phyloP scores from a whole-genome alignment of 2,797 vertebrate species.

The Chromobotia macracanthus region DNA sequence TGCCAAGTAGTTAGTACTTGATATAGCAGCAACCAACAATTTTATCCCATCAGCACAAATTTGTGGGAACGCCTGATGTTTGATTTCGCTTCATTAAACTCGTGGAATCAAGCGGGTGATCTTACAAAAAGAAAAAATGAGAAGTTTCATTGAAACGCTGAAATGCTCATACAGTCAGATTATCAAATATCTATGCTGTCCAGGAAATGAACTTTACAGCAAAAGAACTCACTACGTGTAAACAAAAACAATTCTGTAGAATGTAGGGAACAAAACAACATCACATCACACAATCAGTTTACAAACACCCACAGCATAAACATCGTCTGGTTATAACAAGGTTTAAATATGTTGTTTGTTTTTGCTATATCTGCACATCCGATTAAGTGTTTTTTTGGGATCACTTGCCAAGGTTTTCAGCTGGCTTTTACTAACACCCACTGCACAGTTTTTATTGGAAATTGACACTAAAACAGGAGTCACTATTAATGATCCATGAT shows the following conservation, averaged over 20 bases:
- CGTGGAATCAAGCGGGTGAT: not conserved
- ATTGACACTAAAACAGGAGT: too few relatives aligned
- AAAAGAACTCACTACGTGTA: too few relatives aligned
- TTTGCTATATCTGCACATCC: too few relatives aligned
- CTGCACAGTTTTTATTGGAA: too few relatives aligned
- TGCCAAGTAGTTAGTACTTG: not conserved
- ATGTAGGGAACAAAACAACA: not conserved
- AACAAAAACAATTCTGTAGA: not conserved
- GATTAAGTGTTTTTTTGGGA: too few relatives aligned
- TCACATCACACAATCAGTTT: not conserved
- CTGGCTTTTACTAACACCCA: too few relatives aligned
- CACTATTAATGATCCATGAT: too few relatives aligned
- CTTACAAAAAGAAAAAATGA: not conserved
- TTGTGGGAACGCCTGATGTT: not conserved
- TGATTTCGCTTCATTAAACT: not conserved
- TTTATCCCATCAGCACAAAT: constrained; percentile 1
- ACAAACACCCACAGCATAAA: not conserved
- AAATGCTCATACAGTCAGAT: not conserved
- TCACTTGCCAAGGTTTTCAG: too few relatives aligned
- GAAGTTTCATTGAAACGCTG: not conserved
- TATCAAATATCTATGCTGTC: not conserved
- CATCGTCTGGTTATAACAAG: too few relatives aligned
- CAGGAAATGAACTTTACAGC: constrained; percentile 1
- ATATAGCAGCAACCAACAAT: constrained; percentile 8
- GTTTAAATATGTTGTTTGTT: not conserved